phyloP scores from a whole-genome alignment of 2,797 vertebrate species.

The Yasuhikotakia modesta region DNA sequence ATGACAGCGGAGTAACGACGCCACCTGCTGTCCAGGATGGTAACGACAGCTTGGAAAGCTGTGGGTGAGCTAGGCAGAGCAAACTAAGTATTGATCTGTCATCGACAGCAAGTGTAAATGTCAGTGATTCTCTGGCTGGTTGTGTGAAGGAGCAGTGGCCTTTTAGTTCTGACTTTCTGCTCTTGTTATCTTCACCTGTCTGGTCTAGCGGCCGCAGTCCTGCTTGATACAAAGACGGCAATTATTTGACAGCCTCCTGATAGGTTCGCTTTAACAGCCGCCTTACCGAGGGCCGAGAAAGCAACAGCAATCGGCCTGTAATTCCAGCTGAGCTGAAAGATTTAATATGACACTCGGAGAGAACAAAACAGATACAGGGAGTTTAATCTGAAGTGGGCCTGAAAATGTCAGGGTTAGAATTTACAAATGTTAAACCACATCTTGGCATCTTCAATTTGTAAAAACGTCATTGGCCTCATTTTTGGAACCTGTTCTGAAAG shows the following conservation, averaged over 20 bases:
- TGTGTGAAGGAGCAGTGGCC: constrained; percentile 51
- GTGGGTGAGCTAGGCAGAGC: constrained; percentile 62
- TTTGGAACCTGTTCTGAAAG: too few relatives aligned
- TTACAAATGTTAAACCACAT: neutral
- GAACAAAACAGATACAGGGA: constrained; percentile 40
- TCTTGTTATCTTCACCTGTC: constrained; percentile 60
- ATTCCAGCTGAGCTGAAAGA: constrained; percentile 51
- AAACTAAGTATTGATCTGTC: constrained; percentile 70
- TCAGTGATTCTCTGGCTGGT: constrained; percentile 58
- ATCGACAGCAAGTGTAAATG: constrained; percentile 67
- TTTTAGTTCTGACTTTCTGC: constrained; percentile 54
- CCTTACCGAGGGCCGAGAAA: constrained; percentile 50
- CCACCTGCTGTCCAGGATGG: constrained; percentile 12
- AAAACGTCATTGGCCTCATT: too few relatives aligned
- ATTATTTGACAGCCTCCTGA: constrained; percentile 61
- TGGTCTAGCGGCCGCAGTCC: constrained; percentile 31
- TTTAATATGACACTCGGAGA: constrained; percentile 39
- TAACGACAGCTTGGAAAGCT: constrained; percentile 18
- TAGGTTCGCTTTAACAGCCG: constrained; percentile 50
- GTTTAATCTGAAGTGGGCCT: constrained; percentile 8
- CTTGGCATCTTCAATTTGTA: neutral
- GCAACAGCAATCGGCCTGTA: constrained; percentile 49
- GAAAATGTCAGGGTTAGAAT: constrained; percentile 30
- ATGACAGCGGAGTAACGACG: constrained; percentile 63
- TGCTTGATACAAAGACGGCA: constrained; percentile 57